Percentiles rank a stretch among this genome's conserved stretches.
phyloP scores from a whole-genome alignment of 2,113 vertebrate species.

The Tychaedon coryphoeus region DNA sequence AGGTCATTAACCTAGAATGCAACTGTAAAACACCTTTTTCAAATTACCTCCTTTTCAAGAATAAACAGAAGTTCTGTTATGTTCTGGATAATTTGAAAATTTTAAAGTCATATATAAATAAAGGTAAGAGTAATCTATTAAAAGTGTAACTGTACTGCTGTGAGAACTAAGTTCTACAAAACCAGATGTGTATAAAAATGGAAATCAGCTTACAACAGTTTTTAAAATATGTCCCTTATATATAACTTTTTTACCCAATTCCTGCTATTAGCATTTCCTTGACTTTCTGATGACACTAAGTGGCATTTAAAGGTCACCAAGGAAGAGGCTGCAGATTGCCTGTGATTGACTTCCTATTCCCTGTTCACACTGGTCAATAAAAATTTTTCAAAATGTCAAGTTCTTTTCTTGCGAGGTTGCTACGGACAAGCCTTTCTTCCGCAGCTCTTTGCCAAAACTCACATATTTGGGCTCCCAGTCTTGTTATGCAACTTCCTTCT shows the following conservation, averaged over 20 bases:
- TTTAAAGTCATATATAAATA: not conserved
- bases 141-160: not conserved
- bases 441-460: conserved; percentile 18
- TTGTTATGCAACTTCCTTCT: conserved; percentile 42
- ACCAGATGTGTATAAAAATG: not conserved
- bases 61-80: not conserved
- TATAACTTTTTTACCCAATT: not conserved
- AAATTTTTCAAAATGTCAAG: conserved; percentile 54
- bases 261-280: conserved; percentile 13
- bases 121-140: not conserved
- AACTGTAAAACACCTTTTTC: not conserved
- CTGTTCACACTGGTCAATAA: conserved; percentile 22
- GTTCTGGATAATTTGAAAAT: not conserved
- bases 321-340: conserved; percentile 8
- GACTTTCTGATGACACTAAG: conserved; percentile 19
- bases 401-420: conserved; percentile 13
- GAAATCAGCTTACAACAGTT: not conserved
- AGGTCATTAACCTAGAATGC: not conserved
- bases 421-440: conserved; percentile 24
- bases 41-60: not conserved
- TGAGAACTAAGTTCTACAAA: not conserved
- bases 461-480: conserved; percentile 12
- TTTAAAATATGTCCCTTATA: not conserved
- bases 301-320: conserved; percentile 57
- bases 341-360: conserved; percentile 44